These are phyloP conservation scores for Sebastes wilsoni DNA, from an alignment of 2,797 vertebrate genomes.

Conservation along the genomic window DNA sequence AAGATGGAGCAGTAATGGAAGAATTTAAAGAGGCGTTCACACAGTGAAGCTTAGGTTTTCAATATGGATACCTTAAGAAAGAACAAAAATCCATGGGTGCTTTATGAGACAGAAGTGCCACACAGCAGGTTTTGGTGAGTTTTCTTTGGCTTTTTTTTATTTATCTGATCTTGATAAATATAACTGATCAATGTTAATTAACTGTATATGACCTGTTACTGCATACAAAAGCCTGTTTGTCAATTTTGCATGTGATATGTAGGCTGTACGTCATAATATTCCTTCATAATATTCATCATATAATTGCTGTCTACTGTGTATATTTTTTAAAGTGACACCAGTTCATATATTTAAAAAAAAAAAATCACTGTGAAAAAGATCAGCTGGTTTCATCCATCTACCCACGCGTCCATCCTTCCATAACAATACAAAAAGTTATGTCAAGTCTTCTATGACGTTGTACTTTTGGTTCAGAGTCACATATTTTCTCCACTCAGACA, in stretches of 20 bases:
- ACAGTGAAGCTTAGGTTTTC: not conserved
- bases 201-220: not conserved
- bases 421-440: not conserved
- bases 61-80: slow-evolving; percentile 52
- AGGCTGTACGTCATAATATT: not conserved
- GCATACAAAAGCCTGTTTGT: not conserved
- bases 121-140: slow-evolving; percentile 74
- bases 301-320: not conserved
- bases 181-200: not conserved
- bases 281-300: not conserved
- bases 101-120: slow-evolving; percentile 70
- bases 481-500: not conserved
- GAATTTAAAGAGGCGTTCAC: not conserved
- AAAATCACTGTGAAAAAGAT: not conserved
- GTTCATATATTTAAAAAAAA: not conserved
- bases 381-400: not conserved
- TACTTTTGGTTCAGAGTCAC: not conserved
- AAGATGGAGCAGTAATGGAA: not conserved
- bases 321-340: not conserved
- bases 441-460: not conserved
- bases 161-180: not conserved
- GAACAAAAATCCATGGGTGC: slow-evolving; percentile 55
- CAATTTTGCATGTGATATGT: not conserved
- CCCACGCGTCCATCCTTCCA: not conserved
- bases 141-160: not conserved